Evolutionary conservation across 2,888 invertebrate species (phyloP), one percentile per base, ranked within the genome.

Genomic region (Allophyes oxyacanthae): DNA sequence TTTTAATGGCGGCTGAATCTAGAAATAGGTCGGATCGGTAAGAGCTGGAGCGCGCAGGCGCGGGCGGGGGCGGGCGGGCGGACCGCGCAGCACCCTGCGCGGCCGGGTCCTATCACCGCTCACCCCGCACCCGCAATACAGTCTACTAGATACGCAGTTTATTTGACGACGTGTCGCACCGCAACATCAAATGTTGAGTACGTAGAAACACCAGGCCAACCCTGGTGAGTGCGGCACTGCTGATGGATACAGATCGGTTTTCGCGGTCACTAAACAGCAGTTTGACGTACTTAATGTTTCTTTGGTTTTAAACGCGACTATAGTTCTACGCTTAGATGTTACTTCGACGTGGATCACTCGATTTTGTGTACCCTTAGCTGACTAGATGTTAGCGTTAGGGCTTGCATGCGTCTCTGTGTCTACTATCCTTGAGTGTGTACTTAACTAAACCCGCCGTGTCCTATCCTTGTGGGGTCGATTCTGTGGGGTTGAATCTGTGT

Each of bases 361-460:
- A 81, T 64, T 82, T 74, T 76, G 80, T 81, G 76, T 79, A 77
- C 81, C 81, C 71, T 81, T 91, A 89, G 90, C 72, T 78, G 79
- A 85, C 77, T 91, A 91, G 90, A 83, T 72, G 83, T 88, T 90
- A 91, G 91, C 78, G 85, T 84, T 88, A 91, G 88, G 90, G 86
- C 86, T 88, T 90, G 92, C 93, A 92, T 92, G 92, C 87, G 87
- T 89, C 73, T 88, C 82, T 90, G 82, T 90, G 87, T 83, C 77
- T 79, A 76, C 71, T 82, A 80, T 88, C 84, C 82, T 85, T 84
- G 81, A 87, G 88, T 91, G 89, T 90, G 72, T 75, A 76, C 73
- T 68, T 56, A 77, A 79, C 79, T 81, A 75, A 81, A 82, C 86
- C 85, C 79, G 81, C 84, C 81, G 81, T 84, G 75, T 87, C 83